Conservation (phyloP, 2,797 vertebrate species). For the Xenentodon cancila region DNA sequence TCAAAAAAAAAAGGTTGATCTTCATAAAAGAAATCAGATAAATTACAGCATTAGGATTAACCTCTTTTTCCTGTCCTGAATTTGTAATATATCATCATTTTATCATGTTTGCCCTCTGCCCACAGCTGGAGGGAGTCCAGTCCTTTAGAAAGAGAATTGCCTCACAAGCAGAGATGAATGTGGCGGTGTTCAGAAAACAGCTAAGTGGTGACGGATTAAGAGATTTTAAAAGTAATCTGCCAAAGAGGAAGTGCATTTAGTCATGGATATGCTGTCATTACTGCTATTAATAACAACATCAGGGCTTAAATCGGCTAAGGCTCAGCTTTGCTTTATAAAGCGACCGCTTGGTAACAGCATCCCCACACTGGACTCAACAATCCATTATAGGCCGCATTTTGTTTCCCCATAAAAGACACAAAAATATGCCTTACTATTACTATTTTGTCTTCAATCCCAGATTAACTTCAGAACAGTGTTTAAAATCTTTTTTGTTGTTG, state of each 20-base stretch:
- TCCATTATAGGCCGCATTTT: conserved; percentile 6
- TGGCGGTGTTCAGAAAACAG: conserved; percentile 61
- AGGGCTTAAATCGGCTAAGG: conserved; percentile 51
- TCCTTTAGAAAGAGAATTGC: conserved; percentile 36
- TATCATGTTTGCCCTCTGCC: conserved; percentile 33
- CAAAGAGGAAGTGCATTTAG: conserved; percentile 62
- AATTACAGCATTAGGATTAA: conserved; percentile 25
- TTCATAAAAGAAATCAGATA: conserved; percentile 1
- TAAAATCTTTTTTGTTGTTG: not conserved
- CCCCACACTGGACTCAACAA: conserved; percentile 18
- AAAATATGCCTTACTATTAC: not conserved
- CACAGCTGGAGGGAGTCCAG: conserved; percentile 43
- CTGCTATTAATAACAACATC: conserved; percentile 64
- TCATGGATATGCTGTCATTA: conserved; percentile 65
- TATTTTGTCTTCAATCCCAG: not conserved
- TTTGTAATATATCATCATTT: conserved; percentile 44
- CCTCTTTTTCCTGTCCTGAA: conserved; percentile 21
- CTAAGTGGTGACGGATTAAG: conserved; percentile 71
- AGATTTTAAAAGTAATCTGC: conserved; percentile 65
- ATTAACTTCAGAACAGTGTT: conserved; percentile 2
- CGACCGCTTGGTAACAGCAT: conserved; percentile 30
- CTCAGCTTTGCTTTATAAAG: conserved; percentile 28
- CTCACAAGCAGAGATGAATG: conserved; percentile 42
- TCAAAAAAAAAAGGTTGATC: not conserved
- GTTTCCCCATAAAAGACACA: not conserved